Evolutionary conservation across 2,113 vertebrate genomes (phyloP).

Genomic region (Tretioscincus oriximinensis): DNA sequence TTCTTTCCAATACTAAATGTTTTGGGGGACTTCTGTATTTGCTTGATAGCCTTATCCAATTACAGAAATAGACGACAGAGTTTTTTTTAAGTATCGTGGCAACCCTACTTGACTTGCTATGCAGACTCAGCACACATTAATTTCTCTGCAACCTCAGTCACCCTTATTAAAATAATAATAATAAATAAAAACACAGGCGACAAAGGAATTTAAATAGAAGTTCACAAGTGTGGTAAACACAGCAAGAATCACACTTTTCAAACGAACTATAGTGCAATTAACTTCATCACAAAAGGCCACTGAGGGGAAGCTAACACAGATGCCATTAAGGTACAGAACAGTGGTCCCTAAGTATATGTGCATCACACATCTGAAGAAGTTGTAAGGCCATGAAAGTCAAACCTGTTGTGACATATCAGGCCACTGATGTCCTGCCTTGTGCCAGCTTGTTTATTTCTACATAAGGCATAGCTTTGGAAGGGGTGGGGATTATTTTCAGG

Average conservation of each 20-base stretch:
- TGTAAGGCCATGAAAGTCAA: slow-evolving; percentile 74
- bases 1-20: slow-evolving; percentile 21
- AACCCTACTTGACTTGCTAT: slow-evolving; percentile 89
- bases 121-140: slow-evolving; percentile 92
- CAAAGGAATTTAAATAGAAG: slow-evolving; percentile 80
- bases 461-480: slow-evolving; percentile 79
- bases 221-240: slow-evolving; percentile 86
- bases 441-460: slow-evolving; percentile 80
- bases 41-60: not conserved
- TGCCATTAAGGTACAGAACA: slow-evolving; percentile 80
- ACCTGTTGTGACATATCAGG: slow-evolving; percentile 78
- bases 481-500: slow-evolving; percentile 62
- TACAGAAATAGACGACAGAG: not conserved
- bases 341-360: slow-evolving; percentile 77
- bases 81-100: slow-evolving; percentile 81
- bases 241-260: slow-evolving; percentile 86
- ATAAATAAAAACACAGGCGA: slow-evolving; percentile 82
- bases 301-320: slow-evolving; percentile 80
- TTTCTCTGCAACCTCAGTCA: slow-evolving; percentile 89
- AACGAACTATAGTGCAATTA: slow-evolving; percentile 79
- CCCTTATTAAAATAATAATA: slow-evolving; percentile 86
- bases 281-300: slow-evolving; percentile 80
- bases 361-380: slow-evolving; percentile 74
- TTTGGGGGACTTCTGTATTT: not conserved
- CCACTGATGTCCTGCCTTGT: slow-evolving; percentile 75